Conservation (phyloP, 2,113 vertebrate genomes). For the Lepisosteus oculatus region DNA sequence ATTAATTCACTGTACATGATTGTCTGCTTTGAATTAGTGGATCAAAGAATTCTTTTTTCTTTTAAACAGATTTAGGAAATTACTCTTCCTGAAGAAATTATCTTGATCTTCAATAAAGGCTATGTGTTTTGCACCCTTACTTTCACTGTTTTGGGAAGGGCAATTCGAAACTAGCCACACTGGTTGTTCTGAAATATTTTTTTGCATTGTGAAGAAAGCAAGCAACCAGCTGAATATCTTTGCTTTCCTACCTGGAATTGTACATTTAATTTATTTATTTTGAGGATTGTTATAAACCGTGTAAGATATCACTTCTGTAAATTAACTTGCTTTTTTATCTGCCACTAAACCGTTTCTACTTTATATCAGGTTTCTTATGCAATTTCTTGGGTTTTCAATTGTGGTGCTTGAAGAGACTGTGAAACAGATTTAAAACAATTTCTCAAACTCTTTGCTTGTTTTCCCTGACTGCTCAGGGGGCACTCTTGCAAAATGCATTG, state of each 20-base stretch:
- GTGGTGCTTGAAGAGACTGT: conserved; percentile 36
- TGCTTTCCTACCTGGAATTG: conserved; percentile 66
- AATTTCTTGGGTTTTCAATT: conserved; percentile 61
- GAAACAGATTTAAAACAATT: conserved; percentile 50
- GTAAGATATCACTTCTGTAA: conserved; percentile 76
- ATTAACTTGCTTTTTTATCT: conserved; percentile 73
- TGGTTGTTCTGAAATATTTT: conserved; percentile 48
- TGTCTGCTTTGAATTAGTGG: too few relatives aligned
- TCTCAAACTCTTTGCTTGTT: conserved; percentile 25
- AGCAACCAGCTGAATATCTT: conserved; percentile 58
- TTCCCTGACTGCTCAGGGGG: conserved; percentile 24
- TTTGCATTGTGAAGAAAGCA: conserved; percentile 49
- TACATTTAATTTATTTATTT: conserved; percentile 76
- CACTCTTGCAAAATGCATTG: conserved; percentile 22
- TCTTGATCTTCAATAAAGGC: conserved; percentile 32
- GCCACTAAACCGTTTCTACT: conserved; percentile 74
- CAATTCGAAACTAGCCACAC: conserved; percentile 42
- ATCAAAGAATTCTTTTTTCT: neutral
- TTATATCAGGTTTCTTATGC: conserved; percentile 76
- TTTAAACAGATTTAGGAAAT: conserved; percentile 52
- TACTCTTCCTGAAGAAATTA: conserved; percentile 57
- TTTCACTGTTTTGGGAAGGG: conserved; percentile 61
- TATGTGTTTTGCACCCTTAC: conserved; percentile 60
- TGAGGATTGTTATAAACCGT: conserved; percentile 52
- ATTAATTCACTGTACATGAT: too few relatives aligned